Evolutionary conservation across 2,797 vertebrate genomes (phyloP).

Genomic region (Anolis apletophallus): DNA sequence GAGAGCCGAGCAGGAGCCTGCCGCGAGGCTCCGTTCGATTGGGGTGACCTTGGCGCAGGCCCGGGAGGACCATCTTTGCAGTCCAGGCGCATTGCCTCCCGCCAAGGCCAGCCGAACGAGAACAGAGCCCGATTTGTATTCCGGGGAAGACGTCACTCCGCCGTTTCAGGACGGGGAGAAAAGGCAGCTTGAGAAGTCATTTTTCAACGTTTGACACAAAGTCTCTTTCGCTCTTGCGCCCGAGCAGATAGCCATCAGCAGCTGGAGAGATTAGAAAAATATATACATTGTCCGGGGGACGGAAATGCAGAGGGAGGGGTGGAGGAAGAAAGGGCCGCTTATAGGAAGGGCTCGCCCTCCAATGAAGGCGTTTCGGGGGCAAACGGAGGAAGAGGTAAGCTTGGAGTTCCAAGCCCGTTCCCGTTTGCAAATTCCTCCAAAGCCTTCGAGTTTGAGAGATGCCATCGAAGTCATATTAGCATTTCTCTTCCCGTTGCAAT

Average conservation of each 20-base stretch:
- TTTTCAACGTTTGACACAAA: constrained; percentile 78
- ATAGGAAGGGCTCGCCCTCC: too few species aligned
- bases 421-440: neutral
- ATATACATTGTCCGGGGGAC: constrained; percentile 65
- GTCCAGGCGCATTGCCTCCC: constrained; percentile 64
- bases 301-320: constrained; percentile 20
- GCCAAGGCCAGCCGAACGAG: neutral
- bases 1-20: neutral
- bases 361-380: too few species aligned
- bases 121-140: constrained; percentile 67
- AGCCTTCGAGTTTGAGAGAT: neutral
- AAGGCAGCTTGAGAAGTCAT: constrained; percentile 75
- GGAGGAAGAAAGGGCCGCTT: neutral
- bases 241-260: constrained; percentile 76
- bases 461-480: too few species aligned
- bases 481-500: too few species aligned
- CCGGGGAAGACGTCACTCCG: constrained; percentile 51
- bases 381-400: too few species aligned
- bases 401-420: too few species aligned
- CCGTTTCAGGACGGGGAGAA: constrained; percentile 68
- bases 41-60: constrained; percentile 72
- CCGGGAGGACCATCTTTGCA: constrained; percentile 60
- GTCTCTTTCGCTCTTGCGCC: constrained; percentile 69
- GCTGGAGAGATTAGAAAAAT: constrained; percentile 71
- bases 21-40: neutral